A percentile compares a stretch with the other conserved stretches of the same genome.
phyloP scores from a whole-genome alignment of 2,113 vertebrate genomes.

The Meleagris gallopavo region DNA sequence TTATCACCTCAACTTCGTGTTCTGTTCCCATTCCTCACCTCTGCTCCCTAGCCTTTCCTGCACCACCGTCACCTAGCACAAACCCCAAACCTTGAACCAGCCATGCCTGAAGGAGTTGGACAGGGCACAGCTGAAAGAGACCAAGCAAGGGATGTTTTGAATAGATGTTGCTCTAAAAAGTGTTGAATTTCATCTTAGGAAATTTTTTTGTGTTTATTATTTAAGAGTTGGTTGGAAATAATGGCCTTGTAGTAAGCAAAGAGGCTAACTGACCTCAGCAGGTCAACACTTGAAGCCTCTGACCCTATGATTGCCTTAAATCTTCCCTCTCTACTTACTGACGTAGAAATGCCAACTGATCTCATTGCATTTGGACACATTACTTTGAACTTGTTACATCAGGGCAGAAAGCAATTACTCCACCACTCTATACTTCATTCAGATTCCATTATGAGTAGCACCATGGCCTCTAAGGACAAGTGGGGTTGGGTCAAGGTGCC shows the following conservation, averaged over 20 bases:
- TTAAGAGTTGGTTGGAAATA: neutral
- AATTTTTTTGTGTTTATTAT: neutral
- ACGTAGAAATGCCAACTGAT: neutral
- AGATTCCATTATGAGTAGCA: neutral
- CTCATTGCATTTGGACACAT: neutral
- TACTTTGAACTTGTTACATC: neutral
- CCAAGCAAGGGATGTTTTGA: accelerated
- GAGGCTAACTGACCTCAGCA: neutral
- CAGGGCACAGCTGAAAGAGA: neutral
- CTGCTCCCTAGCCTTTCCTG: neutral
- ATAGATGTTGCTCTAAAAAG: neutral
- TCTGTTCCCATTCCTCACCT: neutral
- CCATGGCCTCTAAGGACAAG: accelerated
- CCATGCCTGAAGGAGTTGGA: neutral
- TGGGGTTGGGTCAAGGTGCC: neutral
- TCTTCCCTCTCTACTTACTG: neutral
- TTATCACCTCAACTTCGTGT: neutral
- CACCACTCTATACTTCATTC: neutral
- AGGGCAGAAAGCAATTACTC: neutral
- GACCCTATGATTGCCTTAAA: neutral
- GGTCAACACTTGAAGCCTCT: neutral
- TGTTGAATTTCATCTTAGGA: neutral
- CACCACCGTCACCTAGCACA: neutral
- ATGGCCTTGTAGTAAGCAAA: neutral
- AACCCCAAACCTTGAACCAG: neutral